These are phyloP conservation scores for Eufriesea mexicana DNA, from an alignment of 1,140 invertebrate genomes.

Conservation along the genomic window DNA sequence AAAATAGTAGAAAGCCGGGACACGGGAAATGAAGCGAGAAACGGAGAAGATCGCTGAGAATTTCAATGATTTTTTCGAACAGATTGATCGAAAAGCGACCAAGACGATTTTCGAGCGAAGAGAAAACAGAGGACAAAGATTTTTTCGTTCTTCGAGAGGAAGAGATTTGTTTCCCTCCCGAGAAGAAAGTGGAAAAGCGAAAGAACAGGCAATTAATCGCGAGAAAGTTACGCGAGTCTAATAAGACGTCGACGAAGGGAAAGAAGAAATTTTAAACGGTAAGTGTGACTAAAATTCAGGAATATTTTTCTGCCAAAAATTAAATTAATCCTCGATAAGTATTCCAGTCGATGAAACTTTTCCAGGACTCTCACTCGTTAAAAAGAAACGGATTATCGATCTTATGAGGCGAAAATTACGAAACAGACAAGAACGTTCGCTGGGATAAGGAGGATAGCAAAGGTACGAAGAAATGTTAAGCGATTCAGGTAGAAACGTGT, in stretches of 20 bases:
- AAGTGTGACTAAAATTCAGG: not conserved
- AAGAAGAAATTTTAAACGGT: not conserved
- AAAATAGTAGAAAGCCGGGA: not conserved
- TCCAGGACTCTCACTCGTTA: no score
- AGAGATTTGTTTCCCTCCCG: not conserved
- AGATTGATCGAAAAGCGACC: no score
- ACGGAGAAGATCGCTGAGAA: no score
- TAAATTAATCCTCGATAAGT: not conserved
- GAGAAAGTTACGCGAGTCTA: not conserved
- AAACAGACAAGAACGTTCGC: no score
- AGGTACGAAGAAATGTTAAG: not conserved
- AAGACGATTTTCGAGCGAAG: no score
- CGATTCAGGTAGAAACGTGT: conserved; percentile 6
- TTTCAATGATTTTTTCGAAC: no score
- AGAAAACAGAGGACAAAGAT: not conserved
- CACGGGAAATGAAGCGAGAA: not conserved
- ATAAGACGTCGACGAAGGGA: rapidly evolving
- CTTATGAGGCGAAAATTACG: no score
- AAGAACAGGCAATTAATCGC: not conserved
- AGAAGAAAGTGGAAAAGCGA: not conserved
- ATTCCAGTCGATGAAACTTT: no score
- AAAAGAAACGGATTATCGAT: no score
- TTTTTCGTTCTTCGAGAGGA: no score
- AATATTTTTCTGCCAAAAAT: not conserved
- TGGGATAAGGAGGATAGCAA: not conserved